These are phyloP conservation scores for Plestiodon gilberti DNA, from an alignment of 2,113 vertebrate species.

Conservation along the genomic window DNA sequence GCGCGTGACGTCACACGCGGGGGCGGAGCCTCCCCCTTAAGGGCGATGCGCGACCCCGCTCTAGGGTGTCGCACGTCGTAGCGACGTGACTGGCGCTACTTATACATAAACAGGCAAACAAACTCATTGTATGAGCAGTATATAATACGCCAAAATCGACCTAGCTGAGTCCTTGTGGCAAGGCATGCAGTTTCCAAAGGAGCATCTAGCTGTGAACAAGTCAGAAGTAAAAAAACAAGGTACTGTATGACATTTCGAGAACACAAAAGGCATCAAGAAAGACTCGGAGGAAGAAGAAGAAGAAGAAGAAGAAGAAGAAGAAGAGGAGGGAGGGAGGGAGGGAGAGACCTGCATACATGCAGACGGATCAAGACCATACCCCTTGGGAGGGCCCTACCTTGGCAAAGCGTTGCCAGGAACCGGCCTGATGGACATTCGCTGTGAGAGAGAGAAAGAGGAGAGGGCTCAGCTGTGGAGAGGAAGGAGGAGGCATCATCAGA, in stretches of 20 bases:
- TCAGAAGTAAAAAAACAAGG: not conserved
- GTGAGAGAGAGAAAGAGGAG: not conserved
- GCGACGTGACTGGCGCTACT: no score
- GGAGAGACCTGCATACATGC: not conserved
- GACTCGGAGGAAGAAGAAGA: not conserved
- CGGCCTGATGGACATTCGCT: constrained; percentile 71
- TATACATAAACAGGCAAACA: no score
- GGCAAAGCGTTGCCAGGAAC: constrained; percentile 68
- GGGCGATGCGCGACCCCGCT: no score
- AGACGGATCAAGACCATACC: not conserved
- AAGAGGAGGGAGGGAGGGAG: not conserved
- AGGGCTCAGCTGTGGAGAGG: not conserved
- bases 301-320: not conserved
- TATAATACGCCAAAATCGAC: no score
- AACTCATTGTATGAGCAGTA: no score
- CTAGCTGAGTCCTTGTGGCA: not conserved
- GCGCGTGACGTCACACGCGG: no score
- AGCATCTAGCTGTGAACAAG: not conserved
- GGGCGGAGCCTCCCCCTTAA: no score
- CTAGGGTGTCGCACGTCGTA: no score
- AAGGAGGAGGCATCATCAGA: not conserved
- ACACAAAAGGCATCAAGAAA: not conserved
- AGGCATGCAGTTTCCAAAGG: not conserved
- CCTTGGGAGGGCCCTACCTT: constrained; percentile 63
- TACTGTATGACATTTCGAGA: not conserved